Evolutionary conservation across 2,113 vertebrate genomes (phyloP), one percentile per base, ranked within the genome.

Genomic region (Pollachius pollachius): DNA sequence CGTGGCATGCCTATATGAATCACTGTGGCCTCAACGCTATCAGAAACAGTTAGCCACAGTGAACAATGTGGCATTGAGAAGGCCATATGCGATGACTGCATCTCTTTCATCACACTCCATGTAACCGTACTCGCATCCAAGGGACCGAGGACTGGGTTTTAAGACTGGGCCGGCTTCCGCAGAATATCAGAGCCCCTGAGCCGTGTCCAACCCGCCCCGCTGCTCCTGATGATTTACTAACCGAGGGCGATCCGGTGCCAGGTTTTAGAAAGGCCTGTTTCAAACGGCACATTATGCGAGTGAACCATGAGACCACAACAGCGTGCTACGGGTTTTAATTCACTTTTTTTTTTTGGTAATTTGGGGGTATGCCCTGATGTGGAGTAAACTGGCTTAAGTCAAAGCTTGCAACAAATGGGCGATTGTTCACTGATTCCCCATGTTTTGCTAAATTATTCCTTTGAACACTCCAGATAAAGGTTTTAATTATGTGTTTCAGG

Each of bases 301-400:
- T 60, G 6, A 12, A 60, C n/a, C n/a, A 21, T 60, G 58, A 62
- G 1, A 62, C 56, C 13, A 63, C 6, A 62, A 21, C 18, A 23
- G 13, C 19, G 9, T 62, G 19, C 21, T 21, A 25, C 3, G 18
- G 15, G 66, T 8, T 69, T 48, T 37, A 37, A 23, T 21, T 3
- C n/a, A 13, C 61, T 65, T 74, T 77, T 68, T 48, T 48, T 48
- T 2, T 9, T 9, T 9, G 8, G 5, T 48, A 2, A 12, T 48
- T 48, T 48, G 41, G 8, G 52, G 61, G 41, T 13, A 16, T 18
- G 68, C 37, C 62, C 21, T 65, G 75, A 79, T 74, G 74, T 79
- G 70, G 71, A 71, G 66, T 65, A 7, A 30, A 74, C 73, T 67
- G 71, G 17, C 65, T 52, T 60, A 17, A 75, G 72, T 57, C 63